Base-by-base conservation (phyloP, 2,797 vertebrate species). In the Gambelia wislizenii region DNA sequence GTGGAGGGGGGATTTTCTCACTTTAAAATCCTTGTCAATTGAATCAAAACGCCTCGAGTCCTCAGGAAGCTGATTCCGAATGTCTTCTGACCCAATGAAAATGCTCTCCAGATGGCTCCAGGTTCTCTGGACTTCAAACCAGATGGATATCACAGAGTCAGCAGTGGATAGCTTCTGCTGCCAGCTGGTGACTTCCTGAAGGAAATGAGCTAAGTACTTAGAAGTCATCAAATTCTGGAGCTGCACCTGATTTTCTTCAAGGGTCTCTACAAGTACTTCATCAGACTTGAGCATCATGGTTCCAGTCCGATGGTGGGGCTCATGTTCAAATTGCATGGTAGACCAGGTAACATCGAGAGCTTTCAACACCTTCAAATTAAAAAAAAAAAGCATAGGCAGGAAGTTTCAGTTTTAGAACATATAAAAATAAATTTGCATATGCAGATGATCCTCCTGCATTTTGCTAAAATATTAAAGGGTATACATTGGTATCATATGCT, bases 241-340 rank as follows among this genome's bases (percentile, higher is more conserved):
- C 92, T 97, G 97, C 79, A 96, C 97, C 93, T 97, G 97, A 91
- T 97, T 96, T 89, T 97, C 97, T 83, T 97, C 97, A 87, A 97
- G 91, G 0, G 91, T 97, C 91, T 97, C 97, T 0, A 97, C 95
- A 49, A 97, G 94, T 30, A 16, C 8, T 67, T 97, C 97, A 2
- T 96, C 95, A 0, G 67, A 69, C 93, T 94, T 96, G 83, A 97
- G 96, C 87, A 97, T 87, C 88, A 95, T 18, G 83, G 91, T 89
- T 52, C 97, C 95, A 0, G 96, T 97, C 70, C 97, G 95, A 0
- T 90, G 0, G 6, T 97, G 97, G 0, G 64, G 90, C 90, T 97
- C 95, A 0, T 97, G 95, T 85, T 96, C 93, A 0, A 97, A 97
- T 33, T 89, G 64, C 97, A 97, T 95, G 0, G 91, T 20, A 0